phyloP scores from a whole-genome alignment of 2,888 invertebrate species.

The Drosophila sordidula region DNA sequence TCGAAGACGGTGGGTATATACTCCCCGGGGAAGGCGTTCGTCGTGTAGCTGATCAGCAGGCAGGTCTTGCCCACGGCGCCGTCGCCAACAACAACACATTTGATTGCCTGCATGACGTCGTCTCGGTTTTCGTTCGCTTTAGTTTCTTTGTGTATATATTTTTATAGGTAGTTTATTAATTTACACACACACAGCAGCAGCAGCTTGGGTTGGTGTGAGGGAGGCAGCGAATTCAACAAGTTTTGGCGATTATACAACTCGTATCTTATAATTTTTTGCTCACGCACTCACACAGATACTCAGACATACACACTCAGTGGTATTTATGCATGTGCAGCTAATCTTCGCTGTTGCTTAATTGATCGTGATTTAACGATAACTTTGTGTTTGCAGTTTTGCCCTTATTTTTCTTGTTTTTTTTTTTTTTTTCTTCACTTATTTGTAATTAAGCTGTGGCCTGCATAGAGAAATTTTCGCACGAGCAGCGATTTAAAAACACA shows the following conservation, averaged over 20 bases:
- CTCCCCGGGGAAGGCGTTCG: slow-evolving; percentile 84
- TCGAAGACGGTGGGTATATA: slow-evolving; percentile 84
- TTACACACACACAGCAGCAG: slow-evolving; percentile 41
- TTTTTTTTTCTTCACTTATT: slow-evolving; percentile 43
- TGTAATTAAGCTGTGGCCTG: slow-evolving; percentile 50
- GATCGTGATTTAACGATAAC: slow-evolving; percentile 3
- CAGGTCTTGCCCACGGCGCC: slow-evolving; percentile 84
- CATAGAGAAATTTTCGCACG: slow-evolving; percentile 43
- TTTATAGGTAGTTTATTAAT: slow-evolving; percentile 56
- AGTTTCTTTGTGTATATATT: slow-evolving; percentile 49
- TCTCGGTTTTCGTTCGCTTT: slow-evolving; percentile 39
- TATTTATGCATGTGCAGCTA: slow-evolving; percentile 17
- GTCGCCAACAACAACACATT: slow-evolving; percentile 84
- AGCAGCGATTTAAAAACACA: slow-evolving; percentile 67
- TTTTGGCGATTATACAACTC: slow-evolving; percentile 78
- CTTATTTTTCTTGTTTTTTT: no score
- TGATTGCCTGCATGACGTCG: slow-evolving; percentile 83
- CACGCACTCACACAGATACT: slow-evolving; percentile 48
- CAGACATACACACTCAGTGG: slow-evolving; percentile 19
- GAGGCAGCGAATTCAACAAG: slow-evolving; percentile 58
- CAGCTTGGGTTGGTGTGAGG: slow-evolving; percentile 31
- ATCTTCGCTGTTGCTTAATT: slow-evolving; percentile 17
- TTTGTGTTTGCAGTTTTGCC: slow-evolving; percentile 22
- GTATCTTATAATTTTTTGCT: slow-evolving; percentile 37
- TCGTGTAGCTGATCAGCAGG: slow-evolving; percentile 84